Conservation (phyloP, 1,140 invertebrate species). For the Musca domestica region DNA sequence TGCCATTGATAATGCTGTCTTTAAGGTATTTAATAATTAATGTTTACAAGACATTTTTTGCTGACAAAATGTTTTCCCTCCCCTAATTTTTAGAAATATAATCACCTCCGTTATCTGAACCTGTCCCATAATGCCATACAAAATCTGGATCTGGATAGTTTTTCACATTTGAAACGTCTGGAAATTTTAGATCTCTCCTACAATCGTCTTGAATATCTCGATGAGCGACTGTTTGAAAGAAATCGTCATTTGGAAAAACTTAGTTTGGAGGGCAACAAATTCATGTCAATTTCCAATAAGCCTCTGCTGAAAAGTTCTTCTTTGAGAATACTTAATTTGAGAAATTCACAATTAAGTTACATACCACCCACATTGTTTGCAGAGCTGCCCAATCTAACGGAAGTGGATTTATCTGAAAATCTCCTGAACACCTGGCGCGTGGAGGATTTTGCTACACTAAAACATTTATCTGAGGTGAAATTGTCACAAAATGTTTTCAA, state of each 20-base stretch:
- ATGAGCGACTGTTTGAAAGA: conserved; percentile 42
- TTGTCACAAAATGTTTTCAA: conserved; percentile 45
- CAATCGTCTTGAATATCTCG: conserved; percentile 47
- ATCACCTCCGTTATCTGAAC: conserved; percentile 38
- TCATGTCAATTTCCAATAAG: conserved; percentile 31
- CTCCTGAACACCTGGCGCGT: conserved; percentile 40
- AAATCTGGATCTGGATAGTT: conserved; percentile 42
- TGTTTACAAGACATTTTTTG: neutral
- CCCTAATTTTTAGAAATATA: conserved; percentile 32
- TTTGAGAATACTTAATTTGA: conserved; percentile 39
- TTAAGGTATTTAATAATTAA: conserved; percentile 36
- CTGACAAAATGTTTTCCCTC: neutral
- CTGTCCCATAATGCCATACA: conserved; percentile 46
- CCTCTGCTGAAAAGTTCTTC: conserved; percentile 38
- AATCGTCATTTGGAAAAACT: conserved; percentile 36
- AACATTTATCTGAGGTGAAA: conserved; percentile 35
- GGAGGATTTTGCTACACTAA: conserved; percentile 27
- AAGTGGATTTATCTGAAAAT: conserved; percentile 45
- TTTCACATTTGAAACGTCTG: conserved; percentile 34
- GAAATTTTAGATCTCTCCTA: conserved; percentile 43
- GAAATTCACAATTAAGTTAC: conserved; percentile 45
- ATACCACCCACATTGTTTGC: conserved; percentile 32
- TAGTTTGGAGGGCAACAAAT: conserved; percentile 47
- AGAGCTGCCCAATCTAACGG: conserved; percentile 36
- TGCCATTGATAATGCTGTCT: conserved; percentile 42